Conservation (phyloP, 2,888 invertebrate species). For the Synergus gifuensis region DNA sequence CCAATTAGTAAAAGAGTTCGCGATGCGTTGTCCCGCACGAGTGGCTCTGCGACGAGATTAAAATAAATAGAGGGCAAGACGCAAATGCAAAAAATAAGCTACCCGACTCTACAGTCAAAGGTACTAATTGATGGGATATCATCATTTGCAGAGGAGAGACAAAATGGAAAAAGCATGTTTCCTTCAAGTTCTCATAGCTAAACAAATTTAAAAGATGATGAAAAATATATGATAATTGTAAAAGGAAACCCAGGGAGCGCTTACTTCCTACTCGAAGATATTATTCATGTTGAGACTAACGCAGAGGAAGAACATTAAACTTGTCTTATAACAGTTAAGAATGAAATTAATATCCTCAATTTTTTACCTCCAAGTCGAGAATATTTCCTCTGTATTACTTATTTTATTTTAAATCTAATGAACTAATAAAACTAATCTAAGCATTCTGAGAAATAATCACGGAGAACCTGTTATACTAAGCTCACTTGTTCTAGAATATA, state of each 20-base stretch:
- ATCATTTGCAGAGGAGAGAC: constrained; percentile 23
- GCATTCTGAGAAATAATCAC: too few relatives aligned
- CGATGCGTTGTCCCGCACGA: constrained; percentile 34
- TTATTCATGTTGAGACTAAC: background rate
- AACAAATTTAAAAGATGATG: constrained; percentile 10
- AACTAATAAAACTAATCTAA: too few relatives aligned
- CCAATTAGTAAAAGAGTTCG: constrained; percentile 53
- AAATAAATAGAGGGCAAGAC: constrained; percentile 37
- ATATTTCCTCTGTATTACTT: background rate
- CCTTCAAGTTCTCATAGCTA: background rate
- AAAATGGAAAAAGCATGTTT: constrained; percentile 8
- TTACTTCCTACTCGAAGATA: background rate
- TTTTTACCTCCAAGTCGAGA: background rate
- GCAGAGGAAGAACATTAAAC: background rate
- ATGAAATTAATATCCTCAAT: background rate
- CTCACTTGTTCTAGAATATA: background rate
- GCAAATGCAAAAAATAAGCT: constrained; percentile 37
- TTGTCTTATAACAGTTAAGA: background rate
- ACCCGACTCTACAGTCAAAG: constrained; percentile 20
- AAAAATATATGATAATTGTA: constrained; percentile 12
- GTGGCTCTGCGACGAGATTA: constrained; percentile 33
- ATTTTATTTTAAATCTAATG: background rate
- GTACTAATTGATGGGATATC: constrained; percentile 36
- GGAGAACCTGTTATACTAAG: too few relatives aligned
- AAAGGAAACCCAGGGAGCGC: background rate